Conservation (phyloP, 1,140 invertebrate genomes). For the Chrysoperla carnea region DNA sequence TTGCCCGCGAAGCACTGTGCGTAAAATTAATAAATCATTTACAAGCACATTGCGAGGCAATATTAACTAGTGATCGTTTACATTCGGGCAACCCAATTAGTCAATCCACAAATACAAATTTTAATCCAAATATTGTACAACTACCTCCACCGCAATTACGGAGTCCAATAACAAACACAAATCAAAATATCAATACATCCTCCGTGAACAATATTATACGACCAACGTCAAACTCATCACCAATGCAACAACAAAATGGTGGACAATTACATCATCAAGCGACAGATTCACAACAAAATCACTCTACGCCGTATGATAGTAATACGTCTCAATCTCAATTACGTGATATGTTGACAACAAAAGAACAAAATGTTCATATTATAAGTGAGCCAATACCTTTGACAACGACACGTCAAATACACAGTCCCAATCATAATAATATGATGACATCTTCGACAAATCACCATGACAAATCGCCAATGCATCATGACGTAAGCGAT, state of each 20-base stretch:
- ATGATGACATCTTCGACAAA: not conserved
- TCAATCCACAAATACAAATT: not conserved
- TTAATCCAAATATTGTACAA: not conserved
- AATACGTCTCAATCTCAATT: constrained; percentile 15
- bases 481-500: no score
- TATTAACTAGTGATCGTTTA: constrained; percentile 30
- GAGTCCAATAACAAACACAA: not conserved
- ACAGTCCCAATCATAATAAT: constrained; percentile 7
- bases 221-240: no score
- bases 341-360: constrained; percentile 23
- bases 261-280: no score
- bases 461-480: not conserved
- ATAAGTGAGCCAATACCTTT: no score
- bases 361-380: constrained; percentile 13
- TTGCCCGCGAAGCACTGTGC: constrained; percentile 61
- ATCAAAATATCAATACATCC: no score
- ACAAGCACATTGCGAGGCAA: constrained; percentile 62
- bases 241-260: no score
- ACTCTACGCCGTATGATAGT: not conserved
- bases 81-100: constrained; percentile 9
- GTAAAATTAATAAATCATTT: constrained; percentile 66
- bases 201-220: no score
- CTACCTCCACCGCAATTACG: not conserved
- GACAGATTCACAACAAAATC: no score
- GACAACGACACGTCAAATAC: no score